Conservation (phyloP, 2,888 invertebrate genomes). For the Glyphotaelius pellucidus region DNA sequence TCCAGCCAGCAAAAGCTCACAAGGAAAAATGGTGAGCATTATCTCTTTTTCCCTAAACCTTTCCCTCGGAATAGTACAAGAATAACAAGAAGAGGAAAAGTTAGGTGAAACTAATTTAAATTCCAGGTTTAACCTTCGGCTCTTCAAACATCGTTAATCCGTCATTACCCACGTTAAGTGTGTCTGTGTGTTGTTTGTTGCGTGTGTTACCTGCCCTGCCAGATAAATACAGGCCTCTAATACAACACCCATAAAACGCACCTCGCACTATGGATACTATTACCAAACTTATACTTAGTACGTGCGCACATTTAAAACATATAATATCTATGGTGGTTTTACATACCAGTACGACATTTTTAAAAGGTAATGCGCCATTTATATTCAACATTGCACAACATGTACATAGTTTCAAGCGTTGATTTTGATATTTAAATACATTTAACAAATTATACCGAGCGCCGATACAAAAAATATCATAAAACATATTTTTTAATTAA, state of each 20-base stretch:
- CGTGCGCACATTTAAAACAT: not conserved
- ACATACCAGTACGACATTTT: not conserved
- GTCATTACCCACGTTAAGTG: slow-evolving; percentile 8
- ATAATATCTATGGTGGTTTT: not conserved
- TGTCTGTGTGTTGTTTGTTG: not conserved
- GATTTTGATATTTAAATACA: not conserved
- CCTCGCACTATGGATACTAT: not conserved
- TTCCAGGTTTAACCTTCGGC: slow-evolving; percentile 24
- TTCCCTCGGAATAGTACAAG: not conserved
- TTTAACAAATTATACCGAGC: not conserved
- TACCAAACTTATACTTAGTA: not conserved
- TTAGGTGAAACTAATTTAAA: slow-evolving; percentile 29
- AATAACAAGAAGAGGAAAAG: not conserved
- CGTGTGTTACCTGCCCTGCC: not conserved
- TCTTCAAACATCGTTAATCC: slow-evolving; percentile 46
- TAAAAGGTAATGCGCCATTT: not conserved
- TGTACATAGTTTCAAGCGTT: not conserved
- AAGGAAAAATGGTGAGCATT: too few relatives aligned
- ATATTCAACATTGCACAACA: not conserved
- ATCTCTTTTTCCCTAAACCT: not conserved
- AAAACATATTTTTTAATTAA: not conserved
- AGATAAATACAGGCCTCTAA: not conserved
- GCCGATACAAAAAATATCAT: not conserved
- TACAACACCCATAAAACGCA: not conserved
- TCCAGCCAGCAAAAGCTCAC: not conserved